A percentile compares a stretch with the other conserved stretches of the same genome.
These are phyloP conservation scores for Thamnophis elegans DNA, from an alignment of 2,797 vertebrate species.

Conservation along the genomic window DNA sequence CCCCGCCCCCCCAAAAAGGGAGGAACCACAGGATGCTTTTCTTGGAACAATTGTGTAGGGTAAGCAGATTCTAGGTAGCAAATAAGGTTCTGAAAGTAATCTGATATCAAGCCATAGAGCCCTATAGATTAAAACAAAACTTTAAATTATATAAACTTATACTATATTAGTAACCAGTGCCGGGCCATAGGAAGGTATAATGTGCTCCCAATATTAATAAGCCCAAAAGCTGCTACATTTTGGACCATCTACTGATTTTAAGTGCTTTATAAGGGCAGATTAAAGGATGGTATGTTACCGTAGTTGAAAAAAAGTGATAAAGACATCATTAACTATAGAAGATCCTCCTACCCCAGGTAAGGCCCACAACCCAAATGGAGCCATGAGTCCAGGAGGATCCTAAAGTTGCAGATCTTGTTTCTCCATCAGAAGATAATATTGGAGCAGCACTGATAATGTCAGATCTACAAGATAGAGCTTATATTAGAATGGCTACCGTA, in stretches of 20 bases:
- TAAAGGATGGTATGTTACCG: background rate
- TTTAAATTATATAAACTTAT: too few relatives aligned
- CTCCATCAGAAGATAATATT: background rate
- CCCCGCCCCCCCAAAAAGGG: background rate
- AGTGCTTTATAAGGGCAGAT: background rate
- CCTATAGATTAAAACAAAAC: background rate
- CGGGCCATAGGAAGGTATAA: background rate
- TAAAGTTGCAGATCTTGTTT: background rate
- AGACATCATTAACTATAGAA: background rate
- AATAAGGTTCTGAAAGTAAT: background rate
- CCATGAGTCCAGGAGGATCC: background rate
- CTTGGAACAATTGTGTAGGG: background rate
- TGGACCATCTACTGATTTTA: background rate
- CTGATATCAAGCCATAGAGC: background rate
- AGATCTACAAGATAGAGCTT: background rate
- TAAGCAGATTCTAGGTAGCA: background rate
- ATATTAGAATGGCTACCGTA: background rate
- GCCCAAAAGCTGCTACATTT: background rate
- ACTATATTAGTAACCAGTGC: background rate
- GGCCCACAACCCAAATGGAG: background rate
- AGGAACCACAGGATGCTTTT: background rate
- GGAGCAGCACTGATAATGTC: background rate
- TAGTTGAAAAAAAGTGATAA: background rate
- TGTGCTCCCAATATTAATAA: background rate
- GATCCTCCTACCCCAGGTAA: background rate